Evolutionary conservation across 2,797 vertebrate genomes (phyloP), one percentile per base, ranked within the genome.

Genomic region (Micrastur ruficollis): DNA sequence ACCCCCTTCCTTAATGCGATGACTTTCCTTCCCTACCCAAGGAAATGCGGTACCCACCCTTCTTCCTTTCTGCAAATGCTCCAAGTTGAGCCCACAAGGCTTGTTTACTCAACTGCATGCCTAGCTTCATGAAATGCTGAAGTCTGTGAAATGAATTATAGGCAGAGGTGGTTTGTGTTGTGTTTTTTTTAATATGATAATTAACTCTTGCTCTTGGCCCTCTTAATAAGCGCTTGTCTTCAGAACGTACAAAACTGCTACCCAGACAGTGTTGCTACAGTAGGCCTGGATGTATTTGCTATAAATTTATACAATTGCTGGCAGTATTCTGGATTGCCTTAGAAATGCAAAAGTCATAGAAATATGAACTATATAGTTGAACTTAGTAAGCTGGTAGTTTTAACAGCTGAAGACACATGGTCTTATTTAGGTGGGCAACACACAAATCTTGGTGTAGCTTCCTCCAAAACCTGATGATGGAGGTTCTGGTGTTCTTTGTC

Each of bases 121-220:
- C 72, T 79, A 29, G 73, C 52, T 93, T 81, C 32, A 6, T 59
- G 73, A 94, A 86, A 56, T 4, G 1, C 66, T 86, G 68, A 86
- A 73, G 15, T 73, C 74, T 84, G 9, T 36, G 70, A 75, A 79
- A 66, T 46, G 7, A 95, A 38, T 95, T 58, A 38, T 70, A 89
- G 86, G 47, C 68, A 71, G 63, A 80, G 67, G 38, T 79, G 46
- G 21, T 44, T 44, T 44, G 4, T 4, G 10, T 58, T 50, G 67
- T 21, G 73, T 71, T 55, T 18, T 5, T 74, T 55, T 89, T 90
- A 91, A 87, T 63, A 27, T n/a, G 31, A 5, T 59, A 49, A 87
- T 94, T 96, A 95, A 93, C 71, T 90, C 58, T 89, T 82, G 56
- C 46, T 95, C 56, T 87, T 87, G 85, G 70, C 59, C 47, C 34